Percentiles rank a stretch among this genome's conserved stretches.
These are phyloP conservation scores for Sigmodon hispidus DNA, from an alignment of 2,113 vertebrate genomes.

Conservation along the genomic window DNA sequence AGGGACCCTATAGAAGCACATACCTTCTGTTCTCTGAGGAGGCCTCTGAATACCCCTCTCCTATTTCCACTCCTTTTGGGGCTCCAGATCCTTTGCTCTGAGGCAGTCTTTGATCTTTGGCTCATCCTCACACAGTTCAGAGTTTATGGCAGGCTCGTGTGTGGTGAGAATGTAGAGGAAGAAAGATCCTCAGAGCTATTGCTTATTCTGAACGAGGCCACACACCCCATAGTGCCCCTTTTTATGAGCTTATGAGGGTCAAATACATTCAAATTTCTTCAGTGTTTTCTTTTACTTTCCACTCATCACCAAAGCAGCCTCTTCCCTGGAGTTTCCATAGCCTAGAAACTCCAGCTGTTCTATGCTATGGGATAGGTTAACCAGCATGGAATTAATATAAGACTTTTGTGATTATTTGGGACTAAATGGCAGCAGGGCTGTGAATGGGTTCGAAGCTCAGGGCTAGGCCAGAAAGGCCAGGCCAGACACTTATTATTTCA, in stretches of 20 bases:
- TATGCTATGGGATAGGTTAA: too few species aligned
- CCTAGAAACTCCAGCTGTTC: not conserved
- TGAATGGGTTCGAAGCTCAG: too few species aligned
- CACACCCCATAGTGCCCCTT: not conserved
- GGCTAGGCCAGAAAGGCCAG: too few species aligned
- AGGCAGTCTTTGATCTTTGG: not conserved
- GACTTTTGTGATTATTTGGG: too few species aligned
- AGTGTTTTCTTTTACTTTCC: not conserved
- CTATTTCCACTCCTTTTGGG: not conserved
- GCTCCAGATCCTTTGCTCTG: not conserved
- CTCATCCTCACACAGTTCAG: not conserved
- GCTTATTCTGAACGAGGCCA: not conserved
- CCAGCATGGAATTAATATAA: too few species aligned
- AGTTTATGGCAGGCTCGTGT: not conserved
- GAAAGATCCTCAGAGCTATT: not conserved
- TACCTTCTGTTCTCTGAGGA: not conserved
- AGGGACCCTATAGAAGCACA: not conserved
- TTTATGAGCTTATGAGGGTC: not conserved
- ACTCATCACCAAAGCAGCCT: not conserved
- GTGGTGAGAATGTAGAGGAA: not conserved
- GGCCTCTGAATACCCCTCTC: not conserved
- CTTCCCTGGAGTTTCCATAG: not conserved
- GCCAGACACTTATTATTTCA: too few species aligned
- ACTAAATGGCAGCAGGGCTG: too few species aligned
- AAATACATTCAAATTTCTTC: not conserved